phyloP scores from a whole-genome alignment of 2,797 vertebrate genomes.

The Notolabrus celidotus region DNA sequence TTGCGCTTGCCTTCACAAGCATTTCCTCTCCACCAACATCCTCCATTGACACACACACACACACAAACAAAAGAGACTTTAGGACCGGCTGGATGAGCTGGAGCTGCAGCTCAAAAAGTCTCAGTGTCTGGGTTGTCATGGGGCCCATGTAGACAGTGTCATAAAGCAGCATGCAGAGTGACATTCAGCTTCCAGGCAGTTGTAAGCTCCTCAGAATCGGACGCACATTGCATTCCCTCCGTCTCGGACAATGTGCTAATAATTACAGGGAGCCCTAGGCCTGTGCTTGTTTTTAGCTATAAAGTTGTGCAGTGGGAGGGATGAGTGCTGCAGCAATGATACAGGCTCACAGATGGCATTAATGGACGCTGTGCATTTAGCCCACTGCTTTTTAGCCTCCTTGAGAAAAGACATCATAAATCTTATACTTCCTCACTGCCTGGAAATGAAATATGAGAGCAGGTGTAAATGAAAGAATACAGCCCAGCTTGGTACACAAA shows the following conservation, averaged over 20 bases:
- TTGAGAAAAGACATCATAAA: not conserved
- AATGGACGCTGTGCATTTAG: slow-evolving; percentile 41
- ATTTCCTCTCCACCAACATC: slow-evolving; percentile 45
- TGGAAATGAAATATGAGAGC: too few relatives aligned
- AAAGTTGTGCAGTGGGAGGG: slow-evolving; percentile 59
- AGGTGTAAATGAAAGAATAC: too few relatives aligned
- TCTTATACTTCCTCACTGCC: too few relatives aligned
- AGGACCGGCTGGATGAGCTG: slow-evolving; percentile 21
- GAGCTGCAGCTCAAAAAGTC: slow-evolving; percentile 35
- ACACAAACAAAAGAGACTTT: slow-evolving; percentile 19
- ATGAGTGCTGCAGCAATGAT: slow-evolving; percentile 49
- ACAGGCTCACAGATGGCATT: slow-evolving; percentile 58
- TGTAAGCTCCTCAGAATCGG: slow-evolving; percentile 59
- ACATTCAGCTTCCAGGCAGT: slow-evolving; percentile 58
- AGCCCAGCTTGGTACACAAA: not conserved
- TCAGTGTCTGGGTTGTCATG: slow-evolving; percentile 50
- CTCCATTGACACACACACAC: not conserved
- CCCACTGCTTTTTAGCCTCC: slow-evolving; percentile 6
- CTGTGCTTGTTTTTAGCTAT: slow-evolving; percentile 66
- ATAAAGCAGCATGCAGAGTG: slow-evolving; percentile 51
- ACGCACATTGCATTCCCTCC: slow-evolving; percentile 61
- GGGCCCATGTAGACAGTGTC: slow-evolving; percentile 42
- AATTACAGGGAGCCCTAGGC: slow-evolving; percentile 74
- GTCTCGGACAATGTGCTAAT: slow-evolving; percentile 76
- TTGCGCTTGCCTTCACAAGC: slow-evolving; percentile 2